Evolutionary conservation across 1,140 invertebrate genomes (phyloP).

Genomic region (Diuraphis noxia): DNA sequence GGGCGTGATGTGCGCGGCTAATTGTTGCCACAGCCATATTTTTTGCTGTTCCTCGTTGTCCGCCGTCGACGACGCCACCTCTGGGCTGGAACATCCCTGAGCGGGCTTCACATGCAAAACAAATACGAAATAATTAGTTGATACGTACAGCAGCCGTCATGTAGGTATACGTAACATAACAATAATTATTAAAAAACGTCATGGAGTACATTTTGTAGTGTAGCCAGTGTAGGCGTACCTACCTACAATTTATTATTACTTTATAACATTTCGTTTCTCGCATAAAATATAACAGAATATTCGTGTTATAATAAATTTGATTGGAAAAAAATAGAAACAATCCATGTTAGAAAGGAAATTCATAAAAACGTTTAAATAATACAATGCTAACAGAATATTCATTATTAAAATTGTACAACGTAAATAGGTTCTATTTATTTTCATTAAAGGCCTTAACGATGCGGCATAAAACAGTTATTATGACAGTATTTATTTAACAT

Average conservation of each 20-base stretch:
- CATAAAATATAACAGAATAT: not conserved
- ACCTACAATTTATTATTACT: not conserved
- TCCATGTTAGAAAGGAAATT: not conserved
- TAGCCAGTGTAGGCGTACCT: too few species aligned
- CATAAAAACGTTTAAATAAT: not conserved
- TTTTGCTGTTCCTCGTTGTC: constrained; percentile 71
- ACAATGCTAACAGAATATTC: not conserved
- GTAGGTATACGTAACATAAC: not conserved
- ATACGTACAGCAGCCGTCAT: not conserved
- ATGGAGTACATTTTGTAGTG: not conserved
- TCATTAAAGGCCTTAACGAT: not conserved
- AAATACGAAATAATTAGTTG: not conserved
- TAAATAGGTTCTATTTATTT: not conserved
- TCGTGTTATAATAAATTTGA: not conserved
- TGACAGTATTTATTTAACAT: not conserved
- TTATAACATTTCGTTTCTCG: not conserved
- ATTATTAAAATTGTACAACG: not conserved
- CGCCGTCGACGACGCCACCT: constrained; percentile 70
- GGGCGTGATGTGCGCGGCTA: constrained; percentile 78
- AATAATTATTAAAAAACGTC: not conserved
- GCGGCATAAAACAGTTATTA: not conserved
- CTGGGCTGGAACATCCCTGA: constrained; percentile 59
- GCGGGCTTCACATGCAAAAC: constrained; percentile 60
- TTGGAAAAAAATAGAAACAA: not conserved
- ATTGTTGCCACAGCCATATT: constrained; percentile 69